Evolutionary conservation across 2,113 vertebrate genomes (phyloP), one percentile per base, ranked within the genome.

Genomic region (Ovibos moschatus): DNA sequence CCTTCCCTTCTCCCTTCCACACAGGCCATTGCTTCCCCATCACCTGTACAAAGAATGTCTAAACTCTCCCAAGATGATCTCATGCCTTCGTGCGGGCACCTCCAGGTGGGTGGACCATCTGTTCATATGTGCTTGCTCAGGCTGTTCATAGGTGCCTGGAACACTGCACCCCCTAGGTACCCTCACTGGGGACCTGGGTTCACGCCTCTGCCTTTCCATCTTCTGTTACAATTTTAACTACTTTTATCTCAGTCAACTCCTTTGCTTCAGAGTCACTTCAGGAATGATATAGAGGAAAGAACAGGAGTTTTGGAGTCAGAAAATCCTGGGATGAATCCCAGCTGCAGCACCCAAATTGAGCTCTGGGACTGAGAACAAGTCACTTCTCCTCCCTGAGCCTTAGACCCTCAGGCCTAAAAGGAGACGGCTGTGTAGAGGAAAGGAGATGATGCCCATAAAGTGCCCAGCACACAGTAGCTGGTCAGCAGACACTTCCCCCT

Each of bases 231-330:
- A 86, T 83, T 55, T 45, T 9, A 79, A 50, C 45, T 76, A 51
- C 25, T 19, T 79, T 47, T 30, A 57, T 60, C 78, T 76, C 82
- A 23, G 82, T 93, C 88, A 67, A 51, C 23, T 78, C 83, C 92
- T 89, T 76, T 57, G 78, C 93, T 74, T 64, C 78, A 60, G 6
- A 82, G 53, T 57, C 64, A 57, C 36, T 40, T 57, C 81, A 89
- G 87, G 51, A 21, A 84, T 33, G 58, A 95, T 45, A 81, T 36
- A 92, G 43, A 88, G 50, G 74, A 55, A 96, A 95, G 78, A 94
- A 83, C 8, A 19, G 58, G 36, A 78, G 50, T 16, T 53, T n/a
- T 71, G 67, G 47, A 86, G 91, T 67, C 64, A 67, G 89, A 40
- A 94, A 89, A 76, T 89, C 62, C 64, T 83, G 86, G n/a, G 67